phyloP scores from a whole-genome alignment of 2,113 vertebrate genomes.

The Hylia prasina region DNA sequence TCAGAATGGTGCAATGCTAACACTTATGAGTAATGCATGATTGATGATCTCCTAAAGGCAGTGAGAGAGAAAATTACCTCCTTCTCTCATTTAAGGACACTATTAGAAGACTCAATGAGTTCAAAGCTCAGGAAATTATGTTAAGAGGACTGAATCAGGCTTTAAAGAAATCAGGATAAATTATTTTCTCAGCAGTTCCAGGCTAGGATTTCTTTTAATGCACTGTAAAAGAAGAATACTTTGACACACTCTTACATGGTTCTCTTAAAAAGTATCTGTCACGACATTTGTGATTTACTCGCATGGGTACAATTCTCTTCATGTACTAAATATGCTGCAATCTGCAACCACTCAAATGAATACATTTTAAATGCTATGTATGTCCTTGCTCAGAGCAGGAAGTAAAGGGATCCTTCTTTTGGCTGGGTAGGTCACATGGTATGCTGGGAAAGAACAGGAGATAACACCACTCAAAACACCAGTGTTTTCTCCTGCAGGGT shows the following conservation, averaged over 20 bases:
- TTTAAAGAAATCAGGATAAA: conserved; percentile 9
- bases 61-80: conserved; percentile 55
- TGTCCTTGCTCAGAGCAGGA: not conserved
- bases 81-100: conserved; percentile 48
- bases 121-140: conserved; percentile 62
- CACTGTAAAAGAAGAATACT: not conserved
- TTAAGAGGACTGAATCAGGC: conserved; percentile 43
- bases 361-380: not conserved
- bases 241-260: not conserved
- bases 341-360: not conserved
- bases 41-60: conserved; percentile 56
- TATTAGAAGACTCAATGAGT: conserved; percentile 57
- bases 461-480: not conserved
- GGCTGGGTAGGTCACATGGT: not conserved
- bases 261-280: not conserved
- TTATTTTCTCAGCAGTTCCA: conserved; percentile 41
- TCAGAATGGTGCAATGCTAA: conserved; percentile 3
- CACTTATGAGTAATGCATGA: conserved; percentile 41
- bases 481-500: not conserved
- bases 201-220: not conserved
- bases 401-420: not conserved
- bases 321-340: not conserved
- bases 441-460: not conserved
- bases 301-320: not conserved
- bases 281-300: not conserved